Percentiles rank a stretch among this genome's conserved stretches.
These are phyloP conservation scores for Bucorvus abyssinicus DNA, from an alignment of 2,797 vertebrate species.

Conservation along the genomic window DNA sequence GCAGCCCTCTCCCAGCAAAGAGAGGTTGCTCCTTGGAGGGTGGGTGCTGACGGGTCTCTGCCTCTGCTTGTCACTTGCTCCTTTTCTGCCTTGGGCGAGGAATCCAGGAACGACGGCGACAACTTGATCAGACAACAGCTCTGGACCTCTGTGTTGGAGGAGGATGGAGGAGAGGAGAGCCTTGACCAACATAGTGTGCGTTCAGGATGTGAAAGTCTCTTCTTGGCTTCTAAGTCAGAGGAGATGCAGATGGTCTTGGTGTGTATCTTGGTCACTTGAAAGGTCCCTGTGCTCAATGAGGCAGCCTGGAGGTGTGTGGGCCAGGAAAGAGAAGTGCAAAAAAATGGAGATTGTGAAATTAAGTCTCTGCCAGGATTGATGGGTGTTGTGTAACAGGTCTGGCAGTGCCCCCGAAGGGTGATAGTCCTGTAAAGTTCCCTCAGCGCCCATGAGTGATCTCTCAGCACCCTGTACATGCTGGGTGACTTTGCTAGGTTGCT, in stretches of 20 bases:
- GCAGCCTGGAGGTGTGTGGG: not conserved
- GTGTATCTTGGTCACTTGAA: not conserved
- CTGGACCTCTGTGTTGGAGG: not conserved
- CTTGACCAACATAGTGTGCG: fast-evolving
- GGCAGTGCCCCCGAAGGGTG: fast-evolving
- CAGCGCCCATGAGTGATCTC: not conserved
- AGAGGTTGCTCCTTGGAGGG: not conserved
- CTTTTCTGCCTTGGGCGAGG: not conserved
- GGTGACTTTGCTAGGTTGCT: not conserved
- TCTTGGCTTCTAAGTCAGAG: not conserved
- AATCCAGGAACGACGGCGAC: fast-evolving
- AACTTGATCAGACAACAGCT: not conserved
- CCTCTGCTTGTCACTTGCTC: not conserved
- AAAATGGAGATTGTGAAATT: no score
- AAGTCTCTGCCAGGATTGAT: no score
- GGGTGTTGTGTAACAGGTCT: no score
- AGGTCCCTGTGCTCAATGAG: not conserved
- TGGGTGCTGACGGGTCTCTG: not conserved
- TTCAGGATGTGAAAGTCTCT: fast-evolving
- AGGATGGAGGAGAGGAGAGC: not conserved
- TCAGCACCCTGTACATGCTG: not conserved
- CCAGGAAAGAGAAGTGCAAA: not conserved
- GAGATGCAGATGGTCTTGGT: not conserved
- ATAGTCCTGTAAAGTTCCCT: not conserved
- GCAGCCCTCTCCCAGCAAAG: not conserved